phyloP scores from a whole-genome alignment of 2,888 invertebrate species.

The Tortrix viridana region DNA sequence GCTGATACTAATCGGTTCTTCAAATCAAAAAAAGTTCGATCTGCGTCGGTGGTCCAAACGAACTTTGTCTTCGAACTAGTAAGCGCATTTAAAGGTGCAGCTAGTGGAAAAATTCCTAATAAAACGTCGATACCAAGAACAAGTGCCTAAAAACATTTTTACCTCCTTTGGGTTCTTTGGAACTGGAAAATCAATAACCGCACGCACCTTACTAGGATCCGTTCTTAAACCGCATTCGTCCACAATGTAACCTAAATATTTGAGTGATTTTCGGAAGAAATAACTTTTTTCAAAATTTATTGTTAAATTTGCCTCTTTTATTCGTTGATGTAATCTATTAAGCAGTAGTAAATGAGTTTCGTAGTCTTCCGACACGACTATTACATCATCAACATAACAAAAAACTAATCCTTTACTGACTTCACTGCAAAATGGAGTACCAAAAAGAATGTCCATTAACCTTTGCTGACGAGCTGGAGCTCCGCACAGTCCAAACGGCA shows the following conservation, averaged over 20 bases:
- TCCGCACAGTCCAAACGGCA: slow-evolving; percentile 38
- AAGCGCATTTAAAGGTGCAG: neutral
- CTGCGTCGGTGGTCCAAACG: neutral
- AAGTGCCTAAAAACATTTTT: slow-evolving; percentile 6
- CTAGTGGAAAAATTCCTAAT: neutral
- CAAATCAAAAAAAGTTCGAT: neutral
- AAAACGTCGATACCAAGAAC: slow-evolving; percentile 3
- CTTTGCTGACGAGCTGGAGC: too few relatives aligned
- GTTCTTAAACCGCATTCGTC: slow-evolving; percentile 10
- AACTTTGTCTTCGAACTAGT: neutral
- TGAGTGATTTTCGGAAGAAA: slow-evolving; percentile 1
- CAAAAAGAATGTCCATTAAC: too few relatives aligned
- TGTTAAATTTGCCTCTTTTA: slow-evolving; percentile 34
- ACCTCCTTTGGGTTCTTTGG: slow-evolving; percentile 4
- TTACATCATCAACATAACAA: slow-evolving; percentile 39
- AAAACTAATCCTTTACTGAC: slow-evolving; percentile 23
- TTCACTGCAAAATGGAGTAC: neutral
- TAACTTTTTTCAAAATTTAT: slow-evolving; percentile 36
- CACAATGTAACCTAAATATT: slow-evolving; percentile 7
- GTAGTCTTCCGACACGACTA: slow-evolving; percentile 29
- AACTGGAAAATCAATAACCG: slow-evolving; percentile 7
- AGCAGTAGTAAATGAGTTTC: slow-evolving; percentile 33
- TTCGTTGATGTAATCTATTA: slow-evolving; percentile 7
- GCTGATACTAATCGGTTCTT: neutral
- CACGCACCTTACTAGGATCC: slow-evolving; percentile 7